Conservation (phyloP, 92 coral and sea anemone genomes). For the Zoanthus sansibaricus region DNA sequence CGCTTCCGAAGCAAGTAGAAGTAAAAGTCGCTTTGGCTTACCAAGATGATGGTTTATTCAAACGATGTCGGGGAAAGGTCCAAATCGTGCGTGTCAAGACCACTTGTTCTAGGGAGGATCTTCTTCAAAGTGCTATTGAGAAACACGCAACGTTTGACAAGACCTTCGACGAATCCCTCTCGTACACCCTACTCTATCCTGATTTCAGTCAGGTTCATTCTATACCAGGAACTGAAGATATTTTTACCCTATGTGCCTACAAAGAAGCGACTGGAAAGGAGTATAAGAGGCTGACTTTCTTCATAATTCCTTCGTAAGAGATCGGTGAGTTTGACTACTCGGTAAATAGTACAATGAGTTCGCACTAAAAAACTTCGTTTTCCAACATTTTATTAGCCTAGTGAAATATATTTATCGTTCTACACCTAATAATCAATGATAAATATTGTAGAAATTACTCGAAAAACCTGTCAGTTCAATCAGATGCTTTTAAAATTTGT, state of each 20-base stretch:
- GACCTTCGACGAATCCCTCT: conserved; percentile 52
- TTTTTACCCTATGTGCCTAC: conserved; percentile 46
- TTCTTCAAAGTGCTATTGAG: conserved; percentile 50
- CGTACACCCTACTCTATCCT: conserved; percentile 45
- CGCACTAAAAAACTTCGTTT: conserved; percentile 3
- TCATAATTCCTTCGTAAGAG: conserved; percentile 49
- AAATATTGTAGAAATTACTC: conserved; percentile 8
- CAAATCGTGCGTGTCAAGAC: conserved; percentile 39
- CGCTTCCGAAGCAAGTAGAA: conserved; percentile 43
- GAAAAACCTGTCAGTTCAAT: conserved; percentile 24
- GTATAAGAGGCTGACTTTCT: conserved; percentile 59
- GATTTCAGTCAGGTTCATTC: conserved; percentile 32
- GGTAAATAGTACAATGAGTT: conserved; percentile 1
- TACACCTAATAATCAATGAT: conserved; percentile 10
- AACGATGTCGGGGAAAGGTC: conserved; percentile 53
- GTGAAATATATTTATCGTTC: not conserved
- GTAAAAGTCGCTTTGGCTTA: conserved; percentile 53
- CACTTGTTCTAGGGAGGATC: conserved; percentile 45
- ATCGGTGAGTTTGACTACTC: not conserved
- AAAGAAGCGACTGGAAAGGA: conserved; percentile 70
- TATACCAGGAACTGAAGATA: conserved; percentile 40
- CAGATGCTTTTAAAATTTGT: conserved; percentile 16
- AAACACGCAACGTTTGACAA: conserved; percentile 61
- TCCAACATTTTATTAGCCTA: conserved; percentile 1
- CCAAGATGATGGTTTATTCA: conserved; percentile 47